Conservation (phyloP, 2,888 invertebrate species). For the Acanthoscelides obtectus region DNA sequence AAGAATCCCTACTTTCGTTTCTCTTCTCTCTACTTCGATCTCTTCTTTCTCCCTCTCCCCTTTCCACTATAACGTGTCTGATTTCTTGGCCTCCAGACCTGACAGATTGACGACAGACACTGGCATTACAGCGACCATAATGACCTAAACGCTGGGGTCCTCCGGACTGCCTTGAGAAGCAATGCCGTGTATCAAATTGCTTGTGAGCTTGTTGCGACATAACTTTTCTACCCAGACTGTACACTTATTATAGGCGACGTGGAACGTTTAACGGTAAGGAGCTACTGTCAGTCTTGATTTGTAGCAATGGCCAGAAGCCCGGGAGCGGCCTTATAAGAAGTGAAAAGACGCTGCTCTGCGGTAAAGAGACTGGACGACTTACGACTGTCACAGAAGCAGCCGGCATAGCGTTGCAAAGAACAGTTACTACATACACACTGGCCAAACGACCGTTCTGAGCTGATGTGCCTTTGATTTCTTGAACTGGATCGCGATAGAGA, state of each 20-base stretch:
- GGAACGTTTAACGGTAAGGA: constrained; percentile 31
- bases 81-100: too few species aligned
- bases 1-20: too few species aligned
- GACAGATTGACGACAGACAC: too few species aligned
- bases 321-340: constrained; percentile 40
- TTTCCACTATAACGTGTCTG: too few species aligned
- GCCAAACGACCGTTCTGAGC: constrained; percentile 2
- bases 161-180: too few species aligned
- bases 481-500: not conserved
- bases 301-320: constrained; percentile 29
- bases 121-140: too few species aligned
- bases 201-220: too few species aligned
- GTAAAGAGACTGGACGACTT: constrained; percentile 34
- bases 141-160: too few species aligned
- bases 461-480: constrained; percentile 1
- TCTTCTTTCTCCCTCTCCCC: too few species aligned
- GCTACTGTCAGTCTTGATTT: constrained; percentile 34
- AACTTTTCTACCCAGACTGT: not conserved
- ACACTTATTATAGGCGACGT: constrained; percentile 10
- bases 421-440: not conserved
- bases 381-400: constrained; percentile 34
- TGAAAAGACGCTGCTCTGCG: constrained; percentile 39
- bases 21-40: too few species aligned
- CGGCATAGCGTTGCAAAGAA: constrained; percentile 21
- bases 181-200: too few species aligned